Evolutionary conservation across 2,113 vertebrate species (phyloP), one percentile per base, ranked within the genome.

Genomic region (Pelodiscus sinensis): DNA sequence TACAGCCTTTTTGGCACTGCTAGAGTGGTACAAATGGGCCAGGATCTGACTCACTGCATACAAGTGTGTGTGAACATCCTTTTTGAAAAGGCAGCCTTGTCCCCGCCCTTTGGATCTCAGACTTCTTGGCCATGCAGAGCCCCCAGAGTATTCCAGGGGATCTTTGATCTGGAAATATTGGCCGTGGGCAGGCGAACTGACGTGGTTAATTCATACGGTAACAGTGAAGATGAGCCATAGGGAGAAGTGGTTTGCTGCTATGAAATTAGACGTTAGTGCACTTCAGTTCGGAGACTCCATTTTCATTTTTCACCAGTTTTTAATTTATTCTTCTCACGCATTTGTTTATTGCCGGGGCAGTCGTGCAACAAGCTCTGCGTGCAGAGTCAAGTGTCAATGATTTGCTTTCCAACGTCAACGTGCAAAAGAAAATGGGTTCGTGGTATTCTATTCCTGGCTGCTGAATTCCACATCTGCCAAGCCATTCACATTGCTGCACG

Each of bases 321-420:
- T 87, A 95, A 84, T 92, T 95, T 94, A 77, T 96, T 95, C 90
- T 92, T 83, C 29, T 54, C 86, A 87, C 92, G 54, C 71, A 15
- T 93, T 95, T 95, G 89, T 92, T 94, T 88, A 87, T 82, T 92
- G 79, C 84, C 2, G 35, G 85, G 75, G 35, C 92, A 92, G 84
- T 85, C 8, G 1, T 95, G 90, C 94, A 94, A 80, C 73, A 89
- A 96, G 80, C 94, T 95, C 54, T 92, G 50, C 84, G 90, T 90
- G 87, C 90, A 95, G 91, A 96, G 29, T 19, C 19, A 89, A 95
- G 92, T 62, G 12, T 81, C 90, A 92, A 68, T 73, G 88, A 91
- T 92, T 95, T 97, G 85, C 93, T 97, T 96, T 60, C 71, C 91
- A 90, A 90, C 88, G 91, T 92, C 88, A 81, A 96, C 96, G 51